phyloP scores from a whole-genome alignment of 2,113 vertebrate species.

The Leptobrachium ailaonicum region DNA sequence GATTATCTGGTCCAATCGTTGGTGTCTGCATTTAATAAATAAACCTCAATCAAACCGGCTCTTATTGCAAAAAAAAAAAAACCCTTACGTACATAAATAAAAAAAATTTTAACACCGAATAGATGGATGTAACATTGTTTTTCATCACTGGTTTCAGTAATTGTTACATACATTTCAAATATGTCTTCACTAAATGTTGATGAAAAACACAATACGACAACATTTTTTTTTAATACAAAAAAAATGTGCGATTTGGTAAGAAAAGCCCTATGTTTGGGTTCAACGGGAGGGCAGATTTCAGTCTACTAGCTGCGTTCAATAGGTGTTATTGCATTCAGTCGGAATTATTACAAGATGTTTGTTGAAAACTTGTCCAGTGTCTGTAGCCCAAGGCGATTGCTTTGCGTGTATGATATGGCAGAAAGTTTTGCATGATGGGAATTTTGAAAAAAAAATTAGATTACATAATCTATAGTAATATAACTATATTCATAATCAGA shows the following conservation, averaged over 20 bases:
- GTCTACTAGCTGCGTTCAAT: constrained; percentile 49
- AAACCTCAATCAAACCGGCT: neutral
- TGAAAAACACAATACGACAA: neutral
- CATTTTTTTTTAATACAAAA: constrained; percentile 1
- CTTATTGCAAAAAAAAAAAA: neutral
- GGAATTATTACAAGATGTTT: constrained; percentile 50
- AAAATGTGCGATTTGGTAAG: constrained; percentile 48
- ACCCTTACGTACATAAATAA: too few relatives aligned
- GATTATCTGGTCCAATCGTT: constrained; percentile 10
- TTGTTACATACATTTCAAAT: neutral
- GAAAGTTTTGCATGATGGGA: constrained; percentile 6
- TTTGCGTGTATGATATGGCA: constrained; percentile 11
- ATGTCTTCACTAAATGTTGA: neutral
- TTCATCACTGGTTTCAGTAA: neutral
- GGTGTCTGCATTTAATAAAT: neutral
- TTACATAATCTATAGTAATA: too few relatives aligned
- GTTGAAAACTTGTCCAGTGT: constrained; percentile 51
- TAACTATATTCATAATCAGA: too few relatives aligned
- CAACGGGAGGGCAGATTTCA: constrained; percentile 40
- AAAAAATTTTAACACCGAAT: too few relatives aligned
- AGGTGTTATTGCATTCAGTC: constrained; percentile 38
- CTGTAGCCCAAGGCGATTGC: constrained; percentile 28
- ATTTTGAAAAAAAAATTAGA: neutral
- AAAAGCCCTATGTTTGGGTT: constrained; percentile 53
- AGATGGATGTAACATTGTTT: too few relatives aligned